Conservation (phyloP, 53 echinoderm and acorn worm genomes). For the Holothuria leucospilota region DNA sequence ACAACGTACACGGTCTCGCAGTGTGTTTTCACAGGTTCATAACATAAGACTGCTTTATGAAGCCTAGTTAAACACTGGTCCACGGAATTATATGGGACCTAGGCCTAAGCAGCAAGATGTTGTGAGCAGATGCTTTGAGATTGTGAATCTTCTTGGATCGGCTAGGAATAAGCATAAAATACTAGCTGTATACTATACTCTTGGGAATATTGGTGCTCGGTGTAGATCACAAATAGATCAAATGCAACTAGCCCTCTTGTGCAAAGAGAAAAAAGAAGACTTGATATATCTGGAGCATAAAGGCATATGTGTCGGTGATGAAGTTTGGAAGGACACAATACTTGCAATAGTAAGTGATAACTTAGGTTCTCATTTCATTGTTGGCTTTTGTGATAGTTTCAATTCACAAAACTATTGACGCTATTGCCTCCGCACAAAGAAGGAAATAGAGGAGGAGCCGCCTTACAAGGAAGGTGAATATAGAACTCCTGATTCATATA, state of each 20-base stretch:
- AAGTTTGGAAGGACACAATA: slow-evolving; percentile 43
- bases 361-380: slow-evolving; percentile 73
- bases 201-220: slow-evolving; percentile 68
- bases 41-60: too few relatives aligned
- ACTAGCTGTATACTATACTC: slow-evolving; percentile 69
- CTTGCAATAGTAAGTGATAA: slow-evolving; percentile 64
- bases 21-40: too few relatives aligned
- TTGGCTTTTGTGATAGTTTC: slow-evolving; percentile 71
- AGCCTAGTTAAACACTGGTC: too few relatives aligned
- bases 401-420: slow-evolving; percentile 59
- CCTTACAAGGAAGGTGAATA: slow-evolving; percentile 64
- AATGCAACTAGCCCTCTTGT: slow-evolving; percentile 68
- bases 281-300: slow-evolving; percentile 51
- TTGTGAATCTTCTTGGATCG: slow-evolving; percentile 77
- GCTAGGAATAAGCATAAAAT: slow-evolving; percentile 73
- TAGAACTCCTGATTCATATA: slow-evolving; percentile 64
- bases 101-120: too few relatives aligned
- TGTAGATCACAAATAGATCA: slow-evolving; percentile 58
- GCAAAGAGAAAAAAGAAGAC: slow-evolving; percentile 71
- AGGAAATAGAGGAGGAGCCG: slow-evolving; percentile 55
- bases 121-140: too few relatives aligned
- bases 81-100: too few relatives aligned
- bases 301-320: slow-evolving; percentile 51
- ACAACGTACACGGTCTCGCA: too few relatives aligned
- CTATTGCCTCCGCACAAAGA: slow-evolving; percentile 54